Evolutionary conservation across 2,113 vertebrate genomes (phyloP), one percentile per base, ranked within the genome.

Genomic region (Platysternon megacephalum): DNA sequence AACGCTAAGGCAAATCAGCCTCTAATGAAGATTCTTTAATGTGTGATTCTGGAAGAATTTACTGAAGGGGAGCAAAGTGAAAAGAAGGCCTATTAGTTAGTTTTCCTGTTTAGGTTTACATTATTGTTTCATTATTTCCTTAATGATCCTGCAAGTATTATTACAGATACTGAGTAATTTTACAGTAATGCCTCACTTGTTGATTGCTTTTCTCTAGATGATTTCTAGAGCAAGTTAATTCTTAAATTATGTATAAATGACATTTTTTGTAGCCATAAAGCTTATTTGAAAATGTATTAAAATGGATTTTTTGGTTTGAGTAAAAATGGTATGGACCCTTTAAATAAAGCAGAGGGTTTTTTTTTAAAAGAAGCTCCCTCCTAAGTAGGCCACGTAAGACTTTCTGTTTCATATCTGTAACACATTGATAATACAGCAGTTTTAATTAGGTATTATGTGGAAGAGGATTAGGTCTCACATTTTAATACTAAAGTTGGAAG

Each of bases 361-460:
- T 93, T 85, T 79, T 44, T 89, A 90, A n/a, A 13, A 86, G 28
- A 82, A 84, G 0, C 22, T 82, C 65, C 35, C 79, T 80, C 26
- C 48, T 91, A 84, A 94, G 5, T 85, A 84, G 53, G 79, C 49
- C 53, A 85, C 35, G 21, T 42, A 93, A 93, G 48, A n/a, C 32
- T 84, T 83, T 49, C 39, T 82, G n/a, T 76, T 92, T 90, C 2
- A 1, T 93, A 78, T 83, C 78, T 85, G 42, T 82, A 87, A 81
- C 21, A 44, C 44, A 76, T 91, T 76, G 93, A 94, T 90, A 95
- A 93, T 94, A 89, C 5, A 95, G 35, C 8, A 93, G 10, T 89
- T 96, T 93, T 94, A 96, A 96, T 97, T 96, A 94, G 85, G 46
- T 94, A 83, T 89, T 92, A 88, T 93, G 65, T 44, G 91, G 56